These are phyloP conservation scores for Malaclemys terrapin DNA, from an alignment of 2,113 vertebrate genomes.

Conservation along the genomic window DNA sequence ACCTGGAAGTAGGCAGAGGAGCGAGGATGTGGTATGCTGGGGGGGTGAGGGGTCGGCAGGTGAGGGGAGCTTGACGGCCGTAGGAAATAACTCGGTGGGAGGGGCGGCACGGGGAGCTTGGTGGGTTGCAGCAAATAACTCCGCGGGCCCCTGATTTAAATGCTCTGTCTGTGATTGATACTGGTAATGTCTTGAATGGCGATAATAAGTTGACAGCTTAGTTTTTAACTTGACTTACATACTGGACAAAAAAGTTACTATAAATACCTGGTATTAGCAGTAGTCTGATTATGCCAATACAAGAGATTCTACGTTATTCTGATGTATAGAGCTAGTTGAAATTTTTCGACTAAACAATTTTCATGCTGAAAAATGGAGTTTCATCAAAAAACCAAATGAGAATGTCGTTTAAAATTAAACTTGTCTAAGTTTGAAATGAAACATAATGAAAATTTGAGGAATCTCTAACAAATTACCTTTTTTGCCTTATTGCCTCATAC, in stretches of 20 bases:
- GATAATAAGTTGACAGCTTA: neutral
- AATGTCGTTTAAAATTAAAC: neutral
- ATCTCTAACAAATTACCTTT: neutral
- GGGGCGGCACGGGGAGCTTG: no score
- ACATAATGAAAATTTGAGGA: neutral
- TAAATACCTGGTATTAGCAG: neutral
- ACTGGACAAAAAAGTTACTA: neutral
- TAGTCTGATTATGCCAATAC: neutral
- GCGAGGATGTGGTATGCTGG: no score
- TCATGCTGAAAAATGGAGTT: neutral
- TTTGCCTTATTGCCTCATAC: neutral
- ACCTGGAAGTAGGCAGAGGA: no score
- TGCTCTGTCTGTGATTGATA: neutral
- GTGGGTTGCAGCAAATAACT: no score
- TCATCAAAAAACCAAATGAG: neutral
- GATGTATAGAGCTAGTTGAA: neutral
- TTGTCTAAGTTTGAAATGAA: neutral
- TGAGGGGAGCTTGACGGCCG: no score
- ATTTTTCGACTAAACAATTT: neutral
- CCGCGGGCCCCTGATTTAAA: neutral
- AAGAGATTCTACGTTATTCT: neutral
- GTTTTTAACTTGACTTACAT: neutral
- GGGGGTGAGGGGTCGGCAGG: no score
- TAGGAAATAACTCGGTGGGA: no score
- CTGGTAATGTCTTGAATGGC: neutral